phyloP scores from a whole-genome alignment of 1,140 invertebrate genomes.

The Meloidogyne exigua region DNA sequence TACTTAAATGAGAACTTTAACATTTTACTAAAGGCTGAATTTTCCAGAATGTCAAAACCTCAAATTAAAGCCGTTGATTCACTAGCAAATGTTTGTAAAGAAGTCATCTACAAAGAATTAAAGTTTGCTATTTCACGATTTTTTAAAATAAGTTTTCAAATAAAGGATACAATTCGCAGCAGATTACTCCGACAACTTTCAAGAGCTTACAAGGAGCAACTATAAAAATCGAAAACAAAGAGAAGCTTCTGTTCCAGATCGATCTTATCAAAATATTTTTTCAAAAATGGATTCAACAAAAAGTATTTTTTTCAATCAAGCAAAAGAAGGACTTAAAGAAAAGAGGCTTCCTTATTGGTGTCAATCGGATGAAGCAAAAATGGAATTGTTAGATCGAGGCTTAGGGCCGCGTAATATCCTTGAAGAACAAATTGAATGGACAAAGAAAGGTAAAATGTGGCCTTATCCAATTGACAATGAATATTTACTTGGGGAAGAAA shows the following conservation, averaged over 20 bases:
- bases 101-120: not conserved
- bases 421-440: conserved; percentile 87
- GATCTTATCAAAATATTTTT: not conserved
- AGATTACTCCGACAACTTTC: not conserved
- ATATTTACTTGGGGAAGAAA: conserved; percentile 63
- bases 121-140: not conserved
- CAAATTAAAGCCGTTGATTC: not conserved
- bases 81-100: not conserved
- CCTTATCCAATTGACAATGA: conserved; percentile 96
- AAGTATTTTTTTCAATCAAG: not conserved
- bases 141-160: not conserved
- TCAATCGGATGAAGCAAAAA: not conserved
- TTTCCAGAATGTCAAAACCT: not conserved
- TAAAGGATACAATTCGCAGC: not conserved
- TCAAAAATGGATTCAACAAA: not conserved
- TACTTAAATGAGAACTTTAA: too few relatives aligned
- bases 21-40: not conserved
- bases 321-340: not conserved
- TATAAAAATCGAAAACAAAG: not conserved
- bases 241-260: not conserved
- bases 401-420: conserved; percentile 78
- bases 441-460: conserved; percentile 90
- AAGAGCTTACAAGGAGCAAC: not conserved
- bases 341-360: not conserved
- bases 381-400: conserved; percentile 23